These are phyloP conservation scores for Microtus richardsoni DNA, from an alignment of 2,113 vertebrate genomes.

Conservation along the genomic window DNA sequence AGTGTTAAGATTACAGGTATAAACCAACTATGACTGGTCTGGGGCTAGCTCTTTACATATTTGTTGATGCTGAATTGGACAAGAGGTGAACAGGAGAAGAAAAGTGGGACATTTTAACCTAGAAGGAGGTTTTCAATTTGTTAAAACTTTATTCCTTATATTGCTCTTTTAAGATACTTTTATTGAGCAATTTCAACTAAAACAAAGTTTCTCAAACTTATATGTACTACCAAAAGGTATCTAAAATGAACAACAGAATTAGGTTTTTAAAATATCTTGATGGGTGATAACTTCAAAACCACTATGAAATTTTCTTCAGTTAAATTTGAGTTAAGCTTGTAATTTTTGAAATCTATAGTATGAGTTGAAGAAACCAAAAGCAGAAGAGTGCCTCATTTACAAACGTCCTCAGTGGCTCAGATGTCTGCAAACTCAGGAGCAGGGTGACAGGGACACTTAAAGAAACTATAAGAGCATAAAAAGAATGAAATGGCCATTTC, in stretches of 20 bases:
- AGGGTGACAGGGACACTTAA: neutral
- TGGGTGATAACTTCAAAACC: neutral
- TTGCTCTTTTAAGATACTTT: neutral
- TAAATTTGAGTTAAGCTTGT: neutral
- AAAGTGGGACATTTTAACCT: neutral
- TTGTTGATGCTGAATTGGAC: neutral
- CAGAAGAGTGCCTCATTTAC: neutral
- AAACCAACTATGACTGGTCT: no score
- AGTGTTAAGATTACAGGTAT: neutral
- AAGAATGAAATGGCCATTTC: neutral
- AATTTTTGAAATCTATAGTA: neutral
- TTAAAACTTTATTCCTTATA: neutral
- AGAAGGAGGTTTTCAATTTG: neutral
- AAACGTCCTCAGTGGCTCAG: neutral
- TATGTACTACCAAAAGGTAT: neutral
- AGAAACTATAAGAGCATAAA: neutral
- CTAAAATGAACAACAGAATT: neutral
- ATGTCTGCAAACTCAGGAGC: neutral
- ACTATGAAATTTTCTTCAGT: neutral
- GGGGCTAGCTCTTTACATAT: neutral
- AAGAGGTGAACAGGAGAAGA: neutral
- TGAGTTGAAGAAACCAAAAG: slow-evolving; percentile 40
- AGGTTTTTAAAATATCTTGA: neutral
- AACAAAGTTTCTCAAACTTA: neutral
- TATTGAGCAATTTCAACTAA: slow-evolving; percentile 27